Conservation (phyloP, 2,113 vertebrate genomes). For the Oncorhynchus mykiss region DNA sequence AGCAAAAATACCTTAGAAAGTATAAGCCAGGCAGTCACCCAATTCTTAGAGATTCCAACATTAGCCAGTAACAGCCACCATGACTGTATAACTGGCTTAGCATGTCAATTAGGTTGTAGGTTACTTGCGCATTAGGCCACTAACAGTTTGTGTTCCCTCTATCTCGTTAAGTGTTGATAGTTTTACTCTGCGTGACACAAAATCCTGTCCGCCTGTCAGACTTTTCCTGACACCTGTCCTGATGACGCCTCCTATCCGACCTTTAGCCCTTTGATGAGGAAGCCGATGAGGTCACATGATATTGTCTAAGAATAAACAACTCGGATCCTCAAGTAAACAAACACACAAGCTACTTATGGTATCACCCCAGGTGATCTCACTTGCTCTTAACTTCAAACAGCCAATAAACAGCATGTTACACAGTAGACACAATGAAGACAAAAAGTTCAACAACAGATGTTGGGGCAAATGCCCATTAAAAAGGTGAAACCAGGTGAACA, state of each 20-base stretch:
- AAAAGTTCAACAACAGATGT: too few species aligned
- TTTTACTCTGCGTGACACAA: constrained; percentile 25
- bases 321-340: neutral
- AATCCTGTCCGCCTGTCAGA: neutral
- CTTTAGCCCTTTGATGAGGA: neutral
- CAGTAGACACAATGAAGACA: too few species aligned
- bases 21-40: neutral
- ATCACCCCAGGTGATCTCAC: neutral
- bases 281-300: neutral
- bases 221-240: constrained; percentile 10
- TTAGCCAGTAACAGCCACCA: neutral
- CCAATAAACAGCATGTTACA: neutral
- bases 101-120: neutral
- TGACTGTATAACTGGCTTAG: neutral
- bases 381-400: neutral
- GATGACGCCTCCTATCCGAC: constrained; percentile 7
- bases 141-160: neutral
- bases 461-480: too few species aligned
- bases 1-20: constrained; percentile 10
- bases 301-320: neutral
- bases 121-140: too few species aligned
- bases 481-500: too few species aligned
- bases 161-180: neutral
- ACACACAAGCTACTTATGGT: neutral
- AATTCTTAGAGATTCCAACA: constrained; percentile 18